Evolutionary conservation across 2,113 vertebrate genomes (phyloP), one percentile per base, ranked within the genome.

Genomic region (Hippocampus zosterae): DNA sequence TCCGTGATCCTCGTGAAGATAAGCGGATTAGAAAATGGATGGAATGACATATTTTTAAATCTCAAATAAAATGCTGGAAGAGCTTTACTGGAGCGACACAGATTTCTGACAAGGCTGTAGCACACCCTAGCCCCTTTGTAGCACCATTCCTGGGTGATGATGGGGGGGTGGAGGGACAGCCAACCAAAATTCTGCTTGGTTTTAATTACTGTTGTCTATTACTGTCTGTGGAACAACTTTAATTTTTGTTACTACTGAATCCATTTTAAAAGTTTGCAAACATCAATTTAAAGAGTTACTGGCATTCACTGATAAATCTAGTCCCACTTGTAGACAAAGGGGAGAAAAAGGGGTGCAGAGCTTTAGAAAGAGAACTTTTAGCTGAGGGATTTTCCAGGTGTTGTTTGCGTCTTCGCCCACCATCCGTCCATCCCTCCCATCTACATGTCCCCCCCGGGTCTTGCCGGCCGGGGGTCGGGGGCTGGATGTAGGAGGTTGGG

Each of bases 361-460:
- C 52, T 11, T 41, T 37, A 37, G 25, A 42, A 72, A 65, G 71
- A 72, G 67, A 68, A 52, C 55, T 72, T 44, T 25, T 5, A 23
- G 27, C 21, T 55, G 52, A 33, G 56, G 40, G 16, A 27, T 56
- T 68, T 76, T 80, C 79, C 85, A 85, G 85, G 85, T 87, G 83
- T 81, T 85, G 42, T 44, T 4, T 13, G 21, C 7, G 3, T 64
- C 69, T 12, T 73, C 71, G 62, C 83, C 79, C 76, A 52, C 46
- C 46, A 64, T 63, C 52, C 66, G 12, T n/a, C 56, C 40, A 27
- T 53, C 71, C 68, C 37, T 23, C 16, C 11, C 21, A 65, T 19
- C 69, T n/a, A 33, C 48, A 33, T 25, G 19, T 15, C 29, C 61
- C 60, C 55, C 48, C 12, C 33, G 27, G 64, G 70, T 27, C 41